phyloP scores from a whole-genome alignment of 1,140 invertebrate genomes.

The Matsumurasca onukii region DNA sequence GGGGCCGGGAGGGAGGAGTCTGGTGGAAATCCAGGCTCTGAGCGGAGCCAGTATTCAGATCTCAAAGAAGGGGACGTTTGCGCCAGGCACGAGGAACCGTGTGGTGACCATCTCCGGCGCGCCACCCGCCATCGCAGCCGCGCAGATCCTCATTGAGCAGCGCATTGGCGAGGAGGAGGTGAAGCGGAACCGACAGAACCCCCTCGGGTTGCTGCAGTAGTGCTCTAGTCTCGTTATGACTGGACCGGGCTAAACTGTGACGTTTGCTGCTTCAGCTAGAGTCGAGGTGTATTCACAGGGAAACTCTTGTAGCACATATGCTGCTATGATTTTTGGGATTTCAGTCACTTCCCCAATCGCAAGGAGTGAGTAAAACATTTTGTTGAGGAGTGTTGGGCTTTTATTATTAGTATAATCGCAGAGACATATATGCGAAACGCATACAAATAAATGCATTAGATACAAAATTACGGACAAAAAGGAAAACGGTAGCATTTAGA shows the following conservation, averaged over 20 bases:
- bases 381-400: no score
- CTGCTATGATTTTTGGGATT: no score
- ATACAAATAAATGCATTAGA: no score
- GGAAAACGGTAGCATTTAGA: no score
- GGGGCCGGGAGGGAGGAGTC: conserved; percentile 91
- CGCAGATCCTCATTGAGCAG: conserved; percentile 93
- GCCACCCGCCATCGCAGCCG: conserved; percentile 81
- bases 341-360: no score
- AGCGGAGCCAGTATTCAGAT: conserved; percentile 97
- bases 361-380: no score
- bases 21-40: conserved; percentile 95
- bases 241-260: background rate
- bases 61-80: conserved; percentile 97
- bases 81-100: conserved; percentile 93
- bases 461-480: no score
- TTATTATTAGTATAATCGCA: no score
- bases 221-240: conserved; percentile 1
- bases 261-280: background rate
- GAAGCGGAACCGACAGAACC: conserved; percentile 80
- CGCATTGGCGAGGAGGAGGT: conserved; percentile 93
- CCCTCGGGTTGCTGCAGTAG: conserved; percentile 37
- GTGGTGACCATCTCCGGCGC: conserved; percentile 94
- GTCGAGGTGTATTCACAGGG: no score
- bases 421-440: no score
- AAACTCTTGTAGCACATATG: no score